These are phyloP conservation scores for Ectemnius continuus DNA, from an alignment of 2,888 invertebrate genomes.

Conservation along the genomic window DNA sequence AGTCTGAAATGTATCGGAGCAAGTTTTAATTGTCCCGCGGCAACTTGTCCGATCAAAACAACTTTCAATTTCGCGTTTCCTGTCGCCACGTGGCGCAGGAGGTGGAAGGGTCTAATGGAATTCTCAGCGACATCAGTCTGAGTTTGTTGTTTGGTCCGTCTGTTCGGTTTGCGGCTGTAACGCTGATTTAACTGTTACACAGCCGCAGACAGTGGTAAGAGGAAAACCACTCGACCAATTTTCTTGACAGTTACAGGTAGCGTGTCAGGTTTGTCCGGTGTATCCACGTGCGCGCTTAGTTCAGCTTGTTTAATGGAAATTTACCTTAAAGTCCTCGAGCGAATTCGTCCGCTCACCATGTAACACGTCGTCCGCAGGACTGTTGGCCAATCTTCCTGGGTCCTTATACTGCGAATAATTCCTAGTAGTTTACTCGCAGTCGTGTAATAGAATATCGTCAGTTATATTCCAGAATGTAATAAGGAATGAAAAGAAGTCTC, in stretches of 20 bases:
- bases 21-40: constrained; percentile 22
- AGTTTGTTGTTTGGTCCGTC: constrained; percentile 10
- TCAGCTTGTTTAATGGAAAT: constrained; percentile 27
- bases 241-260: constrained; percentile 43
- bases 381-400: constrained; percentile 46
- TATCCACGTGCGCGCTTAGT: neutral
- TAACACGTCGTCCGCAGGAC: constrained; percentile 35
- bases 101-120: constrained; percentile 30
- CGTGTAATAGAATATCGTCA: neutral
- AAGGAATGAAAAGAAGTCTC: neutral
- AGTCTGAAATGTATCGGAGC: neutral
- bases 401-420: constrained; percentile 69
- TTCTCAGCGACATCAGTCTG: constrained; percentile 38
- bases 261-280: neutral
- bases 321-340: constrained; percentile 49
- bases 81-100: constrained; percentile 1
- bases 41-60: constrained; percentile 31
- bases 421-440: constrained; percentile 66
- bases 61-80: constrained; percentile 25
- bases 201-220: constrained; percentile 6
- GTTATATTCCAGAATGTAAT: neutral
- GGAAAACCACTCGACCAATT: constrained; percentile 40
- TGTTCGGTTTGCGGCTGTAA: constrained; percentile 31
- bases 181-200: constrained; percentile 34
- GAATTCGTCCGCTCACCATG: constrained; percentile 36